phyloP scores from a whole-genome alignment of 1,140 invertebrate genomes.

The Drosophila dunni region DNA sequence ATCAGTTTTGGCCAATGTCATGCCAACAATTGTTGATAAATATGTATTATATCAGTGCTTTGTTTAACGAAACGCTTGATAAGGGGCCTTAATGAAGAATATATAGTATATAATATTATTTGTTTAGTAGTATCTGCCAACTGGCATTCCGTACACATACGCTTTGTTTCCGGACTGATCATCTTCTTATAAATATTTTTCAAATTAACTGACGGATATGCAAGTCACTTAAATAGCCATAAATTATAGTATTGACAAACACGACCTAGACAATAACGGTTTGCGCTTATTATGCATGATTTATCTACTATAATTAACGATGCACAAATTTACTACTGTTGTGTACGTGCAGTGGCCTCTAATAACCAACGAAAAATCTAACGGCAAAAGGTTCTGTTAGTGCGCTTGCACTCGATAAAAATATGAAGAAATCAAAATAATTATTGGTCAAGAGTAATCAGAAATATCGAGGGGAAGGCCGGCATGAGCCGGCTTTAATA shows the following conservation, averaged over 20 bases:
- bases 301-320: slow-evolving; percentile 24
- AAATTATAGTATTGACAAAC: slow-evolving; percentile 17
- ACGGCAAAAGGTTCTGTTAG: slow-evolving; percentile 22
- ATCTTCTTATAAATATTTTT: slow-evolving; percentile 19
- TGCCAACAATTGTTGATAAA: slow-evolving; percentile 23
- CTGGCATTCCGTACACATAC: background rate
- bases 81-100: background rate
- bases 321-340: slow-evolving; percentile 2
- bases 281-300: slow-evolving; percentile 8
- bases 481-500: slow-evolving; percentile 50
- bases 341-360: slow-evolving; percentile 30
- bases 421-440: slow-evolving; percentile 24
- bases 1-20: slow-evolving; percentile 25
- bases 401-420: slow-evolving; percentile 13
- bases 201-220: slow-evolving; percentile 36
- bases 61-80: background rate
- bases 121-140: background rate
- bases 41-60: slow-evolving; percentile 15
- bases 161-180: slow-evolving; percentile 18
- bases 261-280: slow-evolving; percentile 43
- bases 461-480: slow-evolving; percentile 6
- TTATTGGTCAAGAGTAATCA: background rate
- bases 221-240: slow-evolving; percentile 34
- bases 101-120: background rate
- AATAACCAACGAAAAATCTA: slow-evolving; percentile 9